Base-by-base conservation (phyloP, 1,140 invertebrate genomes). In the Anthonomus grandis region DNA sequence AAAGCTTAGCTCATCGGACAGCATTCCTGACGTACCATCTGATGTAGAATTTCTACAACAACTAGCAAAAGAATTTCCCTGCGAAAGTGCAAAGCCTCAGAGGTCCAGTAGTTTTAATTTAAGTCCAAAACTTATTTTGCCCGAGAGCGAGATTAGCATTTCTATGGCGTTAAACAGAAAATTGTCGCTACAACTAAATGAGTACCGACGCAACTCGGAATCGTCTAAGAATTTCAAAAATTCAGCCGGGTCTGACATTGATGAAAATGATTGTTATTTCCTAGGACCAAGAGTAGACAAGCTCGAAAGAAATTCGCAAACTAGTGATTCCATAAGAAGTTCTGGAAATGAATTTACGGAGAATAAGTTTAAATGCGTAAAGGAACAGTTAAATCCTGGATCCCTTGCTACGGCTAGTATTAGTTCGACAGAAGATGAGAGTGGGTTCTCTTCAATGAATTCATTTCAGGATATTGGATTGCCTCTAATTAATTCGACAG, bases 381-480 rank as follows among this genome's bases (percentile, higher is more conserved):
- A 34, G 8, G 4, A 46, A 52, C 13, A 47, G 46, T 15, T 45
- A 65, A 62, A 36, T 12, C 73, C 67, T 46, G 77, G 67, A 46
- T 75, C 73, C 17, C 75, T 73, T 25, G 75, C 71, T 57, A 75
- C 75, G 37, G 78, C 70, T 52, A 81, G 80, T 60, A 72, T 78
- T 6, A 78, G 78, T 64, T 82, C 79, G 54, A 78, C 72, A 31
- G 87, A 90, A 66, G 86, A 89, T 60, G 87, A 90, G 66, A 89
- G 87, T 65, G 88, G 88, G 10, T 90, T 90, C 69, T 89, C 86
- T 10, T 89, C 86, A 2, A 85, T 90, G 75, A 88, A 83, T 69
- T 89, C 86, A 2, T 90, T 89, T 64, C 87, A 89, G 70, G 86
- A 89, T 63, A 80, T 87, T 17, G 86, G 86, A 2, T 71, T 87